phyloP scores from a whole-genome alignment of 2,113 vertebrate genomes.

The Tauraco erythrolophus region DNA sequence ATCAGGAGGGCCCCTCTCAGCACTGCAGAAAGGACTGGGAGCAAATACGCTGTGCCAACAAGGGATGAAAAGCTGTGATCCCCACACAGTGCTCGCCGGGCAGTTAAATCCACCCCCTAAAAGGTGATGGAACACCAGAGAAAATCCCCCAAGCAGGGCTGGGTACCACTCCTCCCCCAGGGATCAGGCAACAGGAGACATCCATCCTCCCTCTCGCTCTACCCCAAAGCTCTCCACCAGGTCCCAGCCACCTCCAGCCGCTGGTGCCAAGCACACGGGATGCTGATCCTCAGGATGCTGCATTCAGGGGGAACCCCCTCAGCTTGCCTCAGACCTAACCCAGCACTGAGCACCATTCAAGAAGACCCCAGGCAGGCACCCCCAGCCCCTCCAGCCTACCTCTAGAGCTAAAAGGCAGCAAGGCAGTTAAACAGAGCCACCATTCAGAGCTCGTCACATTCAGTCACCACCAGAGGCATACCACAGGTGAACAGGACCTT shows the following conservation, averaged over 20 bases:
- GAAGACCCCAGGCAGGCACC: neutral
- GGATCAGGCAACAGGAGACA: neutral
- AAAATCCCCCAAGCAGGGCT: neutral
- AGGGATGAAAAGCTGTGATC: accelerated
- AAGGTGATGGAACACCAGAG: neutral
- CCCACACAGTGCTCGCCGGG: neutral
- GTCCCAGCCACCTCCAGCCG: neutral
- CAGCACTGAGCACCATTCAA: accelerated
- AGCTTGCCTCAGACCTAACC: neutral
- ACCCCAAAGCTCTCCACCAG: no score
- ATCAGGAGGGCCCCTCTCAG: neutral
- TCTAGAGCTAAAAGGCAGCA: neutral
- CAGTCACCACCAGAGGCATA: neutral
- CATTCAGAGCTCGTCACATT: neutral
- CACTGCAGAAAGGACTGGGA: neutral
- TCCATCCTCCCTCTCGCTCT: neutral
- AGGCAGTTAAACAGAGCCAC: neutral
- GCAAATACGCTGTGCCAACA: neutral
- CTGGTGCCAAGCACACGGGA: neutral
- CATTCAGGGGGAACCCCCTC: neutral
- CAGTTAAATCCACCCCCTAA: neutral
- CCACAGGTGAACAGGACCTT: neutral
- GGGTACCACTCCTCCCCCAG: neutral
- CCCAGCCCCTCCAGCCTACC: neutral
- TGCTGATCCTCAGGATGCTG: neutral